Percentiles rank a stretch among this genome's conserved stretches.
phyloP scores from a whole-genome alignment of 2,888 invertebrate species.

The Noctua janthe region DNA sequence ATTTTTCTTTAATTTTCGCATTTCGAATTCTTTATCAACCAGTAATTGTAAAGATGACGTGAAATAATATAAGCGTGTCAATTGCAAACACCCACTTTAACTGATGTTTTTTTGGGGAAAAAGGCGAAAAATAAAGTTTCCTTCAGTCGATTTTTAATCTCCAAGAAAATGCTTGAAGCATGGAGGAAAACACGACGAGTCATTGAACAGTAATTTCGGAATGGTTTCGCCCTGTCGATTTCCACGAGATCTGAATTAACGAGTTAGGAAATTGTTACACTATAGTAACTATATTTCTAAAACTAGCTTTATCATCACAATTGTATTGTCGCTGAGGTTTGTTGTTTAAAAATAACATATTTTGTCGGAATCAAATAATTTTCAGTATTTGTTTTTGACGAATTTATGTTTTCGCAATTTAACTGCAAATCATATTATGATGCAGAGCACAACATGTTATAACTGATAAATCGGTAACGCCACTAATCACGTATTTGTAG shows the following conservation, averaged over 20 bases:
- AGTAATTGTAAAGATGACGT: neutral
- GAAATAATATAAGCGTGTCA: slow-evolving; percentile 25
- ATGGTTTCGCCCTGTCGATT: slow-evolving; percentile 81
- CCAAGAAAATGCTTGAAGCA: slow-evolving; percentile 60
- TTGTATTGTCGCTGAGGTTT: slow-evolving; percentile 21
- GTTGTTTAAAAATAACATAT: slow-evolving; percentile 5
- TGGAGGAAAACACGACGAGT: slow-evolving; percentile 76
- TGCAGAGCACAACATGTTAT: slow-evolving; percentile 4
- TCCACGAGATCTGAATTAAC: slow-evolving; percentile 81
- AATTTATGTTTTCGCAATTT: slow-evolving; percentile 6
- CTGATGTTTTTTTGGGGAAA: slow-evolving; percentile 20
- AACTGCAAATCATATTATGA: slow-evolving; percentile 18
- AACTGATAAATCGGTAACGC: slow-evolving; percentile 3
- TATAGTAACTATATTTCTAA: slow-evolving; percentile 6
- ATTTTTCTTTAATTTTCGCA: slow-evolving; percentile 29
- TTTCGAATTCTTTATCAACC: neutral
- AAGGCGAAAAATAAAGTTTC: slow-evolving; percentile 39
- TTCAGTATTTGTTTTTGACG: slow-evolving; percentile 13
- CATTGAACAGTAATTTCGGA: slow-evolving; percentile 80
- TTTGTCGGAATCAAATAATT: slow-evolving; percentile 8
- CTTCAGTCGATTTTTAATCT: slow-evolving; percentile 63
- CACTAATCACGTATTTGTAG: slow-evolving; percentile 15
- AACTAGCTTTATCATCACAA: slow-evolving; percentile 20
- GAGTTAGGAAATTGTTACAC: slow-evolving; percentile 69
- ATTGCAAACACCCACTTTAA: slow-evolving; percentile 7